These are phyloP conservation scores for Alectura lathami DNA, from an alignment of 2,113 vertebrate genomes.

Conservation along the genomic window DNA sequence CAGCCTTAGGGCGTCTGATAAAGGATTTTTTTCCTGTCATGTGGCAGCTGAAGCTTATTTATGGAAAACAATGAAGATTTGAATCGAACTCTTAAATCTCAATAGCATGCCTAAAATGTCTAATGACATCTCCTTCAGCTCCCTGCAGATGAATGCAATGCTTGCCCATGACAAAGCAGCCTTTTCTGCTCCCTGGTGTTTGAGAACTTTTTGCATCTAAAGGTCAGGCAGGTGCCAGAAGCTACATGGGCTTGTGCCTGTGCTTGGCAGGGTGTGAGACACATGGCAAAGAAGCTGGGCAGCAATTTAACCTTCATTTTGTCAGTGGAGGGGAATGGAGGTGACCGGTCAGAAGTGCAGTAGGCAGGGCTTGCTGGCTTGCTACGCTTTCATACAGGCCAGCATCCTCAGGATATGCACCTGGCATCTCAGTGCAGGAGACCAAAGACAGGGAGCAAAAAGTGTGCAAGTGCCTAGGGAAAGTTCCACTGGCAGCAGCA, in stretches of 20 bases:
- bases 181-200: background rate
- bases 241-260: fast-evolving
- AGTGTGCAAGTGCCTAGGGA: background rate
- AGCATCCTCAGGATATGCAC: background rate
- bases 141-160: background rate
- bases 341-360: background rate
- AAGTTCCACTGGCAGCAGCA: background rate
- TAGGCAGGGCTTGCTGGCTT: background rate
- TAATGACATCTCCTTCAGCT: background rate
- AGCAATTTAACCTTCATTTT: background rate
- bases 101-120: background rate
- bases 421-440: background rate
- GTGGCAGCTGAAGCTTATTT: background rate
- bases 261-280: background rate
- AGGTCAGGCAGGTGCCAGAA: background rate
- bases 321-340: background rate
- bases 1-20: background rate
- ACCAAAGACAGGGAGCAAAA: background rate
- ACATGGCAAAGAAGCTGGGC: background rate
- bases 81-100: background rate
- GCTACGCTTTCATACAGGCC: background rate
- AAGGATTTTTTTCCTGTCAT: background rate
- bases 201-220: background rate
- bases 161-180: background rate
- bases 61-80: background rate